Evolutionary conservation across 2,888 invertebrate genomes (phyloP), one percentile per base, ranked within the genome.

Genomic region (Polymixis lichenea): DNA sequence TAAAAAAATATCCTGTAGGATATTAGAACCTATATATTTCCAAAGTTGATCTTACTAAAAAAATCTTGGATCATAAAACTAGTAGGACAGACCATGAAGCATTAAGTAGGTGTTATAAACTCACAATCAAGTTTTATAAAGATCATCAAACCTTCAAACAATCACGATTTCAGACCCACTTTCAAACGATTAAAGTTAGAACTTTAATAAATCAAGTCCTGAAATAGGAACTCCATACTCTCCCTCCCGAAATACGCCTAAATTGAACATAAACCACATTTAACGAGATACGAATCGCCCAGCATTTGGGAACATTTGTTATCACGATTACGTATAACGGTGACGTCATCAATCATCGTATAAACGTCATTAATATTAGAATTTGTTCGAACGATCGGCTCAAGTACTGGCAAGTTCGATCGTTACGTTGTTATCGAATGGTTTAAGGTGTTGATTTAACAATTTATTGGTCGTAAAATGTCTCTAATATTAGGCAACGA

Each of bases 361-460:
- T 79, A 80, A 65, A 77, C 77, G 88, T 88, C 88, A 88, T 87
- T 88, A 86, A 88, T 88, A 88, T 88, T 82, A 84, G 80, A 87
- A 88, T 86, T 83, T 86, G 71, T 83, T 83, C 67, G 65, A 67
- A 61, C 71, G 66, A 70, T 66, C 83, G 72, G 58, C 15, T 32
- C 32, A 82, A 82, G 64, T 64, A 53, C 32, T 53, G 56, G 43
- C 17, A 85, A 83, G 25, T 86, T 83, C 8, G 60, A 55, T 83
- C 84, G 78, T 86, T 83, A 83, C 32, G 32, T 55, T 83, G 82
- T 28, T 68, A 60, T 69, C 67, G 58, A 62, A 58, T 38, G 83
- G n/a, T 28, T 71, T 22, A 28, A 38, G 43, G 60, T 78, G 74
- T 73, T 56, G 46, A 85, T 69, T 73, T 74, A 62, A 55, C 51